Evolutionary conservation across 53 echinoderm and acorn worm species (phyloP), one percentile per base, ranked within the genome.

Genomic region (Glandiceps talaboti): DNA sequence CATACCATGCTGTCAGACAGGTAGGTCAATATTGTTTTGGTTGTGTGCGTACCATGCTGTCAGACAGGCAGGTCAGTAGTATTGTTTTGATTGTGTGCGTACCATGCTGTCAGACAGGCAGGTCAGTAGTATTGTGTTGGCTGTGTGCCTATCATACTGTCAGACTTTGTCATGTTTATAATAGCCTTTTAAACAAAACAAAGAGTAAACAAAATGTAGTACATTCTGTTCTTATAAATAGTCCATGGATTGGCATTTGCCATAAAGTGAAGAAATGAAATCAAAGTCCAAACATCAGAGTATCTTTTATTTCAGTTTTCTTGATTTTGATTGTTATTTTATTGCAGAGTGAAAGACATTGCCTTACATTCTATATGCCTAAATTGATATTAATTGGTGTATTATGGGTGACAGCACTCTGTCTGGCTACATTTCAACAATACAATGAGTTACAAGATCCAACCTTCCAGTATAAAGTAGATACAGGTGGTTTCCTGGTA

Each of bases 401-500:
- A 75, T 77, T 99, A 32, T 99, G 99, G 99, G 84, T 89, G 1
- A 84, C 93, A 0, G 93, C 93, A 1, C 76, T 99, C 31, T 85
- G 89, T 12, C 88, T 99, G 79, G 84, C 99, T 0, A 93, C 91
- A 45, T 99, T 91, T 93, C 91, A 94, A 73, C 89, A 91, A 74
- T 99, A 94, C 81, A 79, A 91, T 27, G 88, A 90, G 25, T 86
- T 91, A 73, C 85, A 86, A 79, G 97, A 99, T 77, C 99, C 99
- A 1, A 94, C 99, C 30, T 99, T 94, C 83, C 91, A 94, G 79
- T 99, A 99, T 77, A 91, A 93, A 85, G 90, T 91, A n/a, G 99
- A 99, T 83, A 88, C 90, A 30, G 99, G 99, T 26, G 91, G 93
- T 81, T 99, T 91, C 83, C 79, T 94, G 82, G 99, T 99, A 80